Conservation (phyloP, 1,140 invertebrate species). For the Battus philenor region DNA sequence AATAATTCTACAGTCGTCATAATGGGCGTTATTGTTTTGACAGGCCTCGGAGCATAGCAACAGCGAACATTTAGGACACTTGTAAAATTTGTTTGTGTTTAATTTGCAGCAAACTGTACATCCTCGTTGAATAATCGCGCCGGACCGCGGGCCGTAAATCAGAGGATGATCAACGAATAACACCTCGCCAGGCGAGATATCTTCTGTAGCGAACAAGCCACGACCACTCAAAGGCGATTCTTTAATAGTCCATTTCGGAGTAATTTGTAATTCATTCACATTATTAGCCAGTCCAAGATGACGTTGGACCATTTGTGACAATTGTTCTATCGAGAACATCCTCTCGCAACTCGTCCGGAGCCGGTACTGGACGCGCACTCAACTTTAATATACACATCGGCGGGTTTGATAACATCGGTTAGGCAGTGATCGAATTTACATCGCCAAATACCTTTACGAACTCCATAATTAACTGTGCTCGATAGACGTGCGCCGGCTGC, state of each 20-base stretch:
- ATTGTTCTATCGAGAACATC: constrained; percentile 70
- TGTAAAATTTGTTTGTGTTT: constrained; percentile 64
- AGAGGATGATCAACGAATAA: constrained; percentile 82
- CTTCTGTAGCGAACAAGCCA: constrained; percentile 79
- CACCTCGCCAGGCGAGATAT: constrained; percentile 80
- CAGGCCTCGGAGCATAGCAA: constrained; percentile 78
- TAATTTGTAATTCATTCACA: constrained; percentile 29
- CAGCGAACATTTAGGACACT: constrained; percentile 77
- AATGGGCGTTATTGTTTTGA: constrained; percentile 72
- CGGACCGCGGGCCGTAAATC: constrained; percentile 78
- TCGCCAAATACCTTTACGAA: constrained; percentile 49
- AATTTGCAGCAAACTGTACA: constrained; percentile 77
- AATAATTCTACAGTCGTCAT: constrained; percentile 78
- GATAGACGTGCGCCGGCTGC: constrained; percentile 47
- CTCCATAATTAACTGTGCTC: constrained; percentile 48
- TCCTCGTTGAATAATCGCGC: constrained; percentile 62
- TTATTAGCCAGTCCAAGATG: constrained; percentile 48
- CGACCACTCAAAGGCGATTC: constrained; percentile 78
- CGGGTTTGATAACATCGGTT: constrained; percentile 60
- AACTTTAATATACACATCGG: constrained; percentile 56
- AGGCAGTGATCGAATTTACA: constrained; percentile 42
- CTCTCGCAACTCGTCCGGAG: constrained; percentile 54
- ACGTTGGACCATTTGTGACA: constrained; percentile 58
- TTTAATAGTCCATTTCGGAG: constrained; percentile 64
- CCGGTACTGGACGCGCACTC: constrained; percentile 57